Base-by-base conservation (phyloP, 2,797 vertebrate species). In the Tenualosa thibaudeaui region DNA sequence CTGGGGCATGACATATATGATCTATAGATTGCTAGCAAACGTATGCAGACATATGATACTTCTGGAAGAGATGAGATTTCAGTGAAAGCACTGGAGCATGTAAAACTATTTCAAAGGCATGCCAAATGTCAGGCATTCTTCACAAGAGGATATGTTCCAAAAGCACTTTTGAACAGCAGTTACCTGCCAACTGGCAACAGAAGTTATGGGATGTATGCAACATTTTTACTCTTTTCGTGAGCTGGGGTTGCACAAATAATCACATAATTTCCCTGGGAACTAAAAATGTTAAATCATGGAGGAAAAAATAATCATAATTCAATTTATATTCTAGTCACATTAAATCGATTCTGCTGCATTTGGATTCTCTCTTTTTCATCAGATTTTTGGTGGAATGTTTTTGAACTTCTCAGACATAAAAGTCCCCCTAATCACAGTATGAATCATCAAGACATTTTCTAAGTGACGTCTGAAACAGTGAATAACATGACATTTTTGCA, bases 401-500 rank as follows among this genome's bases (percentile, higher is more conserved):
- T 75, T 19, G 15, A 17, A 71, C 65, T 58, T 58, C 3, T 22
- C 3, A n/a, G 24, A 43, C 40, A 46, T n/a, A 40, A 75, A 43
- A 15, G 40, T 5, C 71, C 43, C 15, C 71, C 71, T 46, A 78
- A 46, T 78, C 19, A 19, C 17, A 78, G 17, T 8, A 19, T 78
- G 71, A 78, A 43, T 78, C 71, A 78, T 78, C 40, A 22, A 46
- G 5, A 78, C 3, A 31, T 68, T 22, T 19, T 46, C 31, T 43
- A 78, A 78, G 71, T 43, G 71, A 46, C 19, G 19, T 78, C 46
- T n/a, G 5, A 43, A 75, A 78, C 9, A 15, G 71, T 78, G 19
- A 78, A 78, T 37, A 75, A 15, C 37, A 19, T 75, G 68, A 40
- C 68, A 78, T 78, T 78, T 78, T 78, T 46, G 46, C 7, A 78